A percentile compares a stretch with the other conserved stretches of the same genome.
These are phyloP conservation scores for Knipowitschia caucasica DNA, from an alignment of 2,797 vertebrate genomes.

Conservation along the genomic window DNA sequence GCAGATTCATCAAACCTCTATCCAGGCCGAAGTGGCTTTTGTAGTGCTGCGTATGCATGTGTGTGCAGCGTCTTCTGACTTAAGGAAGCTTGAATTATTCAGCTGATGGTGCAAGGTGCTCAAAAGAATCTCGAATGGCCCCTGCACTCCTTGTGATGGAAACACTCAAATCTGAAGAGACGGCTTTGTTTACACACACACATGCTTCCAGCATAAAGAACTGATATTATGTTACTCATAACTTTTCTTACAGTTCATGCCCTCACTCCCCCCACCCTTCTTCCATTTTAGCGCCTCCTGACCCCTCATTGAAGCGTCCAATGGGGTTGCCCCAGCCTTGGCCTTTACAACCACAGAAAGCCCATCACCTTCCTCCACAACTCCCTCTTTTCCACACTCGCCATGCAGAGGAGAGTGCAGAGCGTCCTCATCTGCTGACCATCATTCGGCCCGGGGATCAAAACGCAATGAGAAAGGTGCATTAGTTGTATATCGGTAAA, in stretches of 20 bases:
- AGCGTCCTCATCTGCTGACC: conserved; percentile 88
- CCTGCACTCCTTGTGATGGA: conserved; percentile 72
- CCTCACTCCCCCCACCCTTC: neutral
- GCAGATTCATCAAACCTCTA: conserved; percentile 53
- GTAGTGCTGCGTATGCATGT: conserved; percentile 30
- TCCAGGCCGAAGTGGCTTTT: conserved; percentile 59
- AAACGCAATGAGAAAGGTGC: conserved; percentile 78
- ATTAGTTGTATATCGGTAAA: neutral
- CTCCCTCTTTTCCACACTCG: conserved; percentile 76
- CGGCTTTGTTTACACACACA: conserved; percentile 74
- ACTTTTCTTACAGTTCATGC: conserved; percentile 31
- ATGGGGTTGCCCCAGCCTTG: conserved; percentile 64
- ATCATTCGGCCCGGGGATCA: conserved; percentile 82
- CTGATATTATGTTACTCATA: conserved; percentile 57
- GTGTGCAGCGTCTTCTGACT: conserved; percentile 44
- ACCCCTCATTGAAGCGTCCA: conserved; percentile 60
- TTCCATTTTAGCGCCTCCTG: conserved; percentile 64
- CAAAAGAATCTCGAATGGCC: conserved; percentile 76
- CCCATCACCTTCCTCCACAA: conserved; percentile 54
- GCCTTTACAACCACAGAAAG: conserved; percentile 61
- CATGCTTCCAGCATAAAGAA: conserved; percentile 25
- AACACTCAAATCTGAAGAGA: conserved; percentile 80
- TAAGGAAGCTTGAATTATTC: conserved; percentile 74
- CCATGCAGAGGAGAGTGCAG: conserved; percentile 83
- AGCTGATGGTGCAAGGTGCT: conserved; percentile 47